Evolutionary conservation across 2,113 vertebrate species (phyloP).

Genomic region (Eidolon helvum): DNA sequence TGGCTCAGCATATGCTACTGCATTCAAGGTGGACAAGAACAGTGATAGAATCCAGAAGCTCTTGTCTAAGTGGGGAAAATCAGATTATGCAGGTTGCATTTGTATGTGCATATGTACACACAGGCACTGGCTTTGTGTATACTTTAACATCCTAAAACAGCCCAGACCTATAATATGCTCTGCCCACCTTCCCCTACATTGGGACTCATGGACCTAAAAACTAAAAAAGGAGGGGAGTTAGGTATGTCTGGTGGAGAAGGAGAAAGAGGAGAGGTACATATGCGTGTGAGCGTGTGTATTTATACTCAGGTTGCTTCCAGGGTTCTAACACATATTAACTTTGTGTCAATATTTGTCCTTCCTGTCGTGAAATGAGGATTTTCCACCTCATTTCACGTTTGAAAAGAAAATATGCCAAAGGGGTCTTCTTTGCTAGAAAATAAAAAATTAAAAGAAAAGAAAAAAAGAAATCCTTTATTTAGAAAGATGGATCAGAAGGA

Average conservation of each 20-base stretch:
- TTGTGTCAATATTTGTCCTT: slow-evolving; percentile 89
- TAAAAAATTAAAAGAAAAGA: slow-evolving; percentile 50
- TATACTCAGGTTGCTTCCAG: slow-evolving; percentile 81
- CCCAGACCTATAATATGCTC: neutral
- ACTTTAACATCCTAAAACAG: neutral
- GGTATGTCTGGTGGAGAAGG: neutral
- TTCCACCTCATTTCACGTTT: slow-evolving; percentile 90
- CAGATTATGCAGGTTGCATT: slow-evolving; percentile 70
- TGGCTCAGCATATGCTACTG: slow-evolving; percentile 81
- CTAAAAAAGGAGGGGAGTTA: neutral
- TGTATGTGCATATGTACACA: neutral
- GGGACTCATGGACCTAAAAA: neutral
- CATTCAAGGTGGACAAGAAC: slow-evolving; percentile 71
- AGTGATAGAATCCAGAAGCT: slow-evolving; percentile 84
- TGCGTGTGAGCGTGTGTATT: neutral
- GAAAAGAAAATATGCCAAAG: slow-evolving; percentile 85
- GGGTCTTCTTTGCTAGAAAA: slow-evolving; percentile 80
- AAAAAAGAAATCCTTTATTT: slow-evolving; percentile 78
- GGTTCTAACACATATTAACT: slow-evolving; percentile 86
- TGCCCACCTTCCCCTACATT: neutral
- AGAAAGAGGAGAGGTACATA: neutral
- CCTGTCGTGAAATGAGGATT: slow-evolving; percentile 90
- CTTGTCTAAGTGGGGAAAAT: slow-evolving; percentile 66
- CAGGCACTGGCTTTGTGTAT: neutral
- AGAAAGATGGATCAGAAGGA: slow-evolving; percentile 81